phyloP scores from a whole-genome alignment of 2,888 invertebrate species.

The Myopa testacea region DNA sequence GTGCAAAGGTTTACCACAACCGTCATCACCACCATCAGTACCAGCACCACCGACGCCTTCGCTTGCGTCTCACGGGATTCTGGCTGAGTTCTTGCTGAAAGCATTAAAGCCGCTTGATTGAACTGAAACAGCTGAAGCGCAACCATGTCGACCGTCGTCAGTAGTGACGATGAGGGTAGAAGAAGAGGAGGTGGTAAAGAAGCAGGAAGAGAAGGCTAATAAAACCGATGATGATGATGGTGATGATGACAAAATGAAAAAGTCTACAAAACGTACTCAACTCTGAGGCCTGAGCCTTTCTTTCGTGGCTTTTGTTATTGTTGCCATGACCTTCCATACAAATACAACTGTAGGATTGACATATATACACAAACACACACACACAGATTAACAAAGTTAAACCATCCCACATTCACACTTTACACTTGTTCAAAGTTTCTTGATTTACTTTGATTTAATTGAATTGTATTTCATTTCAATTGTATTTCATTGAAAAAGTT shows the following conservation, averaged over 20 bases:
- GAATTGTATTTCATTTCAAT: not conserved
- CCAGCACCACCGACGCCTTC: not conserved
- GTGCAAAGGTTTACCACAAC: not conserved
- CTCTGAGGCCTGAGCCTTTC: not conserved
- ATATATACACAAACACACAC: not conserved
- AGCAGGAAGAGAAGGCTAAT: not conserved
- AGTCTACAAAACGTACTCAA: conserved; percentile 6
- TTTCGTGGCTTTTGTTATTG: not conserved
- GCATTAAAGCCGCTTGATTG: conserved; percentile 35
- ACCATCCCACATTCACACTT: not conserved
- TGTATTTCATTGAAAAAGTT: not conserved
- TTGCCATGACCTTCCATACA: conserved; percentile 29
- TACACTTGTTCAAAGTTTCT: not conserved
- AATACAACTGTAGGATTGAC: not conserved
- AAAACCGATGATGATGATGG: not conserved
- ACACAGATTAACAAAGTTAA: not conserved
- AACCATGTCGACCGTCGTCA: not conserved
- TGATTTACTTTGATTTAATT: conserved; percentile 13
- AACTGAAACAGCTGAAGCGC: conserved; percentile 20
- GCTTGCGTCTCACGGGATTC: conserved; percentile 11
- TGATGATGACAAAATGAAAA: not conserved
- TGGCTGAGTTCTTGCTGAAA: not conserved
- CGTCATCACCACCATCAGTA: not conserved
- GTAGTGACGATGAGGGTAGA: not conserved
- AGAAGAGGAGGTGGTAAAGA: not conserved